Base-by-base conservation (phyloP, 2,113 vertebrate genomes). In the Platichthys flesus region DNA sequence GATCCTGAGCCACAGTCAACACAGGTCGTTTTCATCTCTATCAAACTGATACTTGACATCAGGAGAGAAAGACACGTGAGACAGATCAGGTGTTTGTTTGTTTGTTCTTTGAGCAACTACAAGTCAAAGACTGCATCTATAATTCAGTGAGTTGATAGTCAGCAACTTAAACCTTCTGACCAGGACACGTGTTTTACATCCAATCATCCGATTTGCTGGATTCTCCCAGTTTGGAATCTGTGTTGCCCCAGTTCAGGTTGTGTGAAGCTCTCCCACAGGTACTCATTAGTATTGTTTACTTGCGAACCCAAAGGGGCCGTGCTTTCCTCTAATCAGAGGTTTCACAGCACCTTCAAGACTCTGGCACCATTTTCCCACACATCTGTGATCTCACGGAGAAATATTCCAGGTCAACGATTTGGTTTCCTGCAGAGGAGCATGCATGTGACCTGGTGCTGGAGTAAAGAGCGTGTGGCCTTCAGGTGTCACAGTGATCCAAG, bases 251-350 rank as follows among this genome's bases (percentile, higher is more conserved):
- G 85, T 89, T 89, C 85, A 82, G 82, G 71, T 82, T 87, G 61
- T 74, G 73, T 75, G 78, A 79, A 85, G 71, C 70, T 69, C 78
- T 91, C 91, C 89, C 89, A 62, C 79, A 86, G 86, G 85, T 88
- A 67, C 88, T 92, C 85, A 89, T 92, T 91, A 92, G 79, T 83
- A 84, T 81, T 92, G 85, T 90, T 90, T 91, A 86, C 84, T 77
- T 42, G 31, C 31, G 76, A 84, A 84, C 80, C 76, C 82, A 85
- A 58, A 58, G 84, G 82, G 66, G 73, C 78, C 71, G 3, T 57
- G 76, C 75, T 79, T 71, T 82, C 78, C 89, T 88, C 82, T 89
- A 85, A 90, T 91, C 89, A 84, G 66, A 67, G 82, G 71, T 85
- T 31, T 7, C 6, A 31, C 31, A 83, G 75, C 82, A 79, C 81